Percentiles rank a stretch among this genome's conserved stretches.
phyloP scores from a whole-genome alignment of 1,140 invertebrate species.

The Telenomus remus region DNA sequence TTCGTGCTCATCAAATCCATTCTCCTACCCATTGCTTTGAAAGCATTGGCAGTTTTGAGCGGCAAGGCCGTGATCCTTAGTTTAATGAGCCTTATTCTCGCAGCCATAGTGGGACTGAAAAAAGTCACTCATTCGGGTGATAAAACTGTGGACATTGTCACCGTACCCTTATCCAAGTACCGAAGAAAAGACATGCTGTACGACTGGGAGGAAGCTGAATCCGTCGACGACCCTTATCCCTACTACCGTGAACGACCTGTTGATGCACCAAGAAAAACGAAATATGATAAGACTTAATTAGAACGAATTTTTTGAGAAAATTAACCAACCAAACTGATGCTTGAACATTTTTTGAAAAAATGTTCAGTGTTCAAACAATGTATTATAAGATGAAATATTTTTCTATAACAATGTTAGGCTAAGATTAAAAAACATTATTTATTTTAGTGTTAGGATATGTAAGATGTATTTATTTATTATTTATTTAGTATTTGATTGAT shows the following conservation, averaged over 20 bases:
- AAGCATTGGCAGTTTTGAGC: conserved; percentile 79
- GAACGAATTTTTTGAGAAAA: conserved; percentile 2
- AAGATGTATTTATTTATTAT: too few relatives aligned
- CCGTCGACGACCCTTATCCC: conserved; percentile 61
- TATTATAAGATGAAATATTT: too few relatives aligned
- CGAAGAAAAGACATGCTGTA: conserved; percentile 66
- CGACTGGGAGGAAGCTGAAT: conserved; percentile 56
- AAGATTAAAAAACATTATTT: too few relatives aligned
- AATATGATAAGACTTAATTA: conserved; percentile 49
- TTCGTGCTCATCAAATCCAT: conserved; percentile 79
- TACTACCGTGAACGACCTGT: conserved; percentile 62
- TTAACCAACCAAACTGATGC: too few relatives aligned
- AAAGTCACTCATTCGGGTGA: conserved; percentile 61
- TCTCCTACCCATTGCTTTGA: conserved; percentile 79
- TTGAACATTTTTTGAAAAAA: background rate
- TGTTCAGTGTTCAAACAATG: too few relatives aligned
- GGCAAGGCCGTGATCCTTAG: conserved; percentile 78
- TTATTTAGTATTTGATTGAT: too few relatives aligned
- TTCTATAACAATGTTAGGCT: too few relatives aligned
- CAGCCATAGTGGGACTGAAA: conserved; percentile 72
- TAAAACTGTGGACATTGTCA: conserved; percentile 58
- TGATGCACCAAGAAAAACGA: conserved; percentile 42
- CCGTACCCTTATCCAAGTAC: conserved; percentile 67
- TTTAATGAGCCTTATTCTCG: conserved; percentile 76
- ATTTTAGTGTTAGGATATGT: too few relatives aligned